Evolutionary conservation across 2,797 vertebrate species (phyloP).

Genomic region (Phataginus tetradactyla): DNA sequence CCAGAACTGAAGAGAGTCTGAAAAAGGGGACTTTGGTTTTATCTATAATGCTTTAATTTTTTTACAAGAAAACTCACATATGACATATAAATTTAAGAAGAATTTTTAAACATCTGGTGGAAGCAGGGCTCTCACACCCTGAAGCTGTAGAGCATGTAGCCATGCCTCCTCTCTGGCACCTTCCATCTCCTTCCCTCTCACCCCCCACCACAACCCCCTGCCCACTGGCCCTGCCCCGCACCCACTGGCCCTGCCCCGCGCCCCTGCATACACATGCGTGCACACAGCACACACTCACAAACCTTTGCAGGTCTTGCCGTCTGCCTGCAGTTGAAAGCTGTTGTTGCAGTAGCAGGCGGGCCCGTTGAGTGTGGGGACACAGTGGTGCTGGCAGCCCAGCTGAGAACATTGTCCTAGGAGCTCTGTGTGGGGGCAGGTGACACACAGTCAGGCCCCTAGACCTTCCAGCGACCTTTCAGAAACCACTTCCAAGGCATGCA

Average conservation of each 20-base stretch:
- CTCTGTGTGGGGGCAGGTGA: constrained; percentile 83
- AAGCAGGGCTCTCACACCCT: neutral
- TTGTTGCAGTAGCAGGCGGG: constrained; percentile 94
- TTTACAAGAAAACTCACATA: constrained; percentile 26
- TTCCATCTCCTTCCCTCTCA: neutral
- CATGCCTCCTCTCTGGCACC: rapidly evolving
- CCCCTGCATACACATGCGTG: rapidly evolving
- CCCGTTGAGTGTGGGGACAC: constrained; percentile 91
- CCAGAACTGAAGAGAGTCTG: neutral
- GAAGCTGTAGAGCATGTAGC: rapidly evolving
- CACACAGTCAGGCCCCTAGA: constrained; percentile 19
- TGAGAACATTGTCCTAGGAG: constrained; percentile 89
- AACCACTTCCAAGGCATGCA: neutral
- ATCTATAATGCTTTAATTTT: neutral
- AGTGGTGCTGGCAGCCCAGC: constrained; percentile 91
- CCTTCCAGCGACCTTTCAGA: neutral
- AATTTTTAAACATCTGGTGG: neutral
- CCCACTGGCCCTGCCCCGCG: neutral
- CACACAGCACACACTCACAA: neutral
- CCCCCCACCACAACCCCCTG: neutral
- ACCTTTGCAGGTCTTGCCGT: constrained; percentile 96
- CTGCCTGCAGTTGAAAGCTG: constrained; percentile 93
- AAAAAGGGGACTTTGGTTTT: neutral
- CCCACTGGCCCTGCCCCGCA: neutral
- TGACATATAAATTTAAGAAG: constrained; percentile 17